phyloP scores from a whole-genome alignment of 2,113 vertebrate species.

The Saguinus imperator region DNA sequence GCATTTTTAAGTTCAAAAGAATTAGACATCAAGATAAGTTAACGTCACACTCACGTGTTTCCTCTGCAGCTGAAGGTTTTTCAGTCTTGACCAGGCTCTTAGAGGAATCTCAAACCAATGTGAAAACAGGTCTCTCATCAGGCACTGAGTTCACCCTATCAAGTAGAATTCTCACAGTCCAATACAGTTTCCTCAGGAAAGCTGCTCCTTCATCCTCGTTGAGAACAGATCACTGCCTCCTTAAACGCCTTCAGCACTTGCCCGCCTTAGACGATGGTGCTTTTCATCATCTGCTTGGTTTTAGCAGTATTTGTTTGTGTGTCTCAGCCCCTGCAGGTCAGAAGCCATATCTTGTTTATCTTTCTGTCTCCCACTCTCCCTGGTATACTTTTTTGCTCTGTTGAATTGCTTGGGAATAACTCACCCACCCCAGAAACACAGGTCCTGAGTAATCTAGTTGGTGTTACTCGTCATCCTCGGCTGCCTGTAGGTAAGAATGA shows the following conservation, averaged over 20 bases:
- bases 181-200: background rate
- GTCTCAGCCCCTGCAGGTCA: background rate
- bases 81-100: background rate
- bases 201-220: background rate
- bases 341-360: background rate
- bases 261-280: background rate
- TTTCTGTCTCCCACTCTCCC: background rate
- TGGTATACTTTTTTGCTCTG: background rate
- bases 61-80: background rate
- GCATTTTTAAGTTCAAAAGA: conserved; percentile 56
- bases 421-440: background rate
- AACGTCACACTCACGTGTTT: background rate
- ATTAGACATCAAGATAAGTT: conserved; percentile 41
- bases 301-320: background rate
- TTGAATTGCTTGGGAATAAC: background rate
- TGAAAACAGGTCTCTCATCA: background rate
- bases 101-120: background rate
- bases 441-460: background rate
- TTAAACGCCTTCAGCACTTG: background rate
- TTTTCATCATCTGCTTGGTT: background rate
- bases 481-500: background rate
- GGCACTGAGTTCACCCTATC: background rate
- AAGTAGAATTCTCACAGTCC: background rate
- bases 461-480: background rate
- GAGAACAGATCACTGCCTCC: background rate